phyloP scores from a whole-genome alignment of 1,140 invertebrate species.

The Calephelis nemesis region DNA sequence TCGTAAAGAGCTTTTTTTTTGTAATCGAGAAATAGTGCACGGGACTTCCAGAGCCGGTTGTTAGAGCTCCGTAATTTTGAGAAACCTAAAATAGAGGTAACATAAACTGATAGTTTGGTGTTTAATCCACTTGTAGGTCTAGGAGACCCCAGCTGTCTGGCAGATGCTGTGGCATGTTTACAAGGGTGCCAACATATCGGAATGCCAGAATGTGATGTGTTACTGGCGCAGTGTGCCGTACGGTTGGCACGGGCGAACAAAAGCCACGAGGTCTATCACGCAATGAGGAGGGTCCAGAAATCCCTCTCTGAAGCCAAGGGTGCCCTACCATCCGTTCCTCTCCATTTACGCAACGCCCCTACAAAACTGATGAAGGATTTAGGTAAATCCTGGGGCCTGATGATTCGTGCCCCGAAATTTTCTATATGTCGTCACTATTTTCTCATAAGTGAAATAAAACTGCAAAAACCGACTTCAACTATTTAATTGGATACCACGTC shows the following conservation, averaged over 20 bases:
- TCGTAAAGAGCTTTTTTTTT: too few relatives aligned
- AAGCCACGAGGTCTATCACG: slow-evolving; percentile 85
- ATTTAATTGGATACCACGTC: too few relatives aligned
- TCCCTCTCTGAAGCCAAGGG: slow-evolving; percentile 83
- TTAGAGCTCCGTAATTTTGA: too few relatives aligned
- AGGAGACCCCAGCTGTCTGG: slow-evolving; percentile 78
- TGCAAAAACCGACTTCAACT: too few relatives aligned
- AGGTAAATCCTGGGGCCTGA: slow-evolving; percentile 68
- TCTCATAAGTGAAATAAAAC: too few relatives aligned
- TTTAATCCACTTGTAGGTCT: slow-evolving; percentile 62
- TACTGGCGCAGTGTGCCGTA: slow-evolving; percentile 87
- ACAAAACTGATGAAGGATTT: slow-evolving; percentile 89
- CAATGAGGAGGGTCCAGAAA: slow-evolving; percentile 82
- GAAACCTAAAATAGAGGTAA: too few relatives aligned
- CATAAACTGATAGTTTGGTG: too few relatives aligned
- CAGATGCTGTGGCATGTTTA: slow-evolving; percentile 85
- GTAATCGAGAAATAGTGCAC: too few relatives aligned
- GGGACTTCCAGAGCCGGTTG: too few relatives aligned
- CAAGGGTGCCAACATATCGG: slow-evolving; percentile 90
- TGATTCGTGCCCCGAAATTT: background rate
- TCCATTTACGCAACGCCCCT: slow-evolving; percentile 89
- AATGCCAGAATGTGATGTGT: slow-evolving; percentile 89
- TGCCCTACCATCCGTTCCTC: slow-evolving; percentile 85
- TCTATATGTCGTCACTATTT: too few relatives aligned
- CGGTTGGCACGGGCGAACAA: slow-evolving; percentile 89